A percentile compares a stretch with the other conserved stretches of the same genome.
Conservation (phyloP, 2,797 vertebrate genomes). For the Euthynnus affinis region DNA sequence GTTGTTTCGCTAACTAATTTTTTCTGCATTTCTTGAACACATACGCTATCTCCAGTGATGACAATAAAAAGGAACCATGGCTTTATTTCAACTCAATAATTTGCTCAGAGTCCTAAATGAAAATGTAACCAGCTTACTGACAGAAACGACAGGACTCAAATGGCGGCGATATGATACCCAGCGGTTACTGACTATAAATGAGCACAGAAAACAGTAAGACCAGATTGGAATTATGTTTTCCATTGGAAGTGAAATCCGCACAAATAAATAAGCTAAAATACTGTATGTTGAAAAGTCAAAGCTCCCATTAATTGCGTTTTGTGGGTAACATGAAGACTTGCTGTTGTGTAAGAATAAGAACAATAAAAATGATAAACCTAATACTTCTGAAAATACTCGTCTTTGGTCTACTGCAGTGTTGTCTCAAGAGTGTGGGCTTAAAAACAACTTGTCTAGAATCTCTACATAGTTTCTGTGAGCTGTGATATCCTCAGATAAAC, state of each 20-base stretch:
- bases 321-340: not conserved
- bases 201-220: not conserved
- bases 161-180: not conserved
- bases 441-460: constrained; percentile 33
- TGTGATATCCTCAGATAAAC: constrained; percentile 46
- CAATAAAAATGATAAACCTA: constrained; percentile 12
- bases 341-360: constrained; percentile 6
- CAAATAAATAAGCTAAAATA: not conserved
- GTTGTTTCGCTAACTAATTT: constrained; percentile 25
- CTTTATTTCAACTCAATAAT: constrained; percentile 54
- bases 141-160: not conserved
- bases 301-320: constrained; percentile 9
- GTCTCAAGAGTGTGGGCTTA: constrained; percentile 38
- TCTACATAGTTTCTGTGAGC: constrained; percentile 26
- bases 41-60: constrained; percentile 23
- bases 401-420: constrained; percentile 32
- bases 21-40: not conserved
- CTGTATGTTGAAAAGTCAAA: not conserved
- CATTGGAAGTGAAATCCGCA: constrained; percentile 21
- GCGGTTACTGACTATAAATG: constrained; percentile 17
- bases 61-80: constrained; percentile 31
- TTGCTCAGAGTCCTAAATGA: constrained; percentile 53
- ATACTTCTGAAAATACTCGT: constrained; percentile 15
- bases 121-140: constrained; percentile 36
- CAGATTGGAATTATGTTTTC: not conserved